Percentiles rank a stretch among this genome's conserved stretches.
phyloP scores from a whole-genome alignment of 2,113 vertebrate species.

The Xiphophorus maculatus region DNA sequence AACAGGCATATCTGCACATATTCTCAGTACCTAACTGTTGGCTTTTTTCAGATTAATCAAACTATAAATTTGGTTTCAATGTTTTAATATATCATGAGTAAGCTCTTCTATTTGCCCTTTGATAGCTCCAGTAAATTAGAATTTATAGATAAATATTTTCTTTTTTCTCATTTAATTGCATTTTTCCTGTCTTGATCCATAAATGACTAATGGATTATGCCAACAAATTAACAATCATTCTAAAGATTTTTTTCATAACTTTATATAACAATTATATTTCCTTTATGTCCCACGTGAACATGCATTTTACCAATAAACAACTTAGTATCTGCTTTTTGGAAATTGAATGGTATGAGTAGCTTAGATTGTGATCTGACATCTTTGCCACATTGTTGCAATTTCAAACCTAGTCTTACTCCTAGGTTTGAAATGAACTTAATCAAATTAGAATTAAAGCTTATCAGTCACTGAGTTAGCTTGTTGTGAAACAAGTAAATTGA shows the following conservation, averaged over 20 bases:
- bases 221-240: not conserved
- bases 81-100: too few relatives aligned
- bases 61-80: too few relatives aligned
- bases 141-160: not conserved
- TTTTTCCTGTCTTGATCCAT: not conserved
- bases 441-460: not conserved
- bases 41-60: too few relatives aligned
- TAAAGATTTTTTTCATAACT: not conserved
- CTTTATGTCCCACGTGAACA: not conserved
- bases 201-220: not conserved
- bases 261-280: not conserved
- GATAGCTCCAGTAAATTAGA: not conserved
- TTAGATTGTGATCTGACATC: not conserved
- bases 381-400: too few relatives aligned
- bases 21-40: not conserved
- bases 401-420: not conserved
- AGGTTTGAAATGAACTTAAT: not conserved
- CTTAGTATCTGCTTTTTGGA: not conserved
- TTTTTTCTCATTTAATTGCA: not conserved
- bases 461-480: not conserved
- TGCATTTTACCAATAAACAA: not conserved
- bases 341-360: not conserved
- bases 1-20: not conserved
- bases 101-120: not conserved
- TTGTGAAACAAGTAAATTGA: not conserved